Base-by-base conservation (phyloP, 2,113 vertebrate species). In the Paralichthys olivaceus region DNA sequence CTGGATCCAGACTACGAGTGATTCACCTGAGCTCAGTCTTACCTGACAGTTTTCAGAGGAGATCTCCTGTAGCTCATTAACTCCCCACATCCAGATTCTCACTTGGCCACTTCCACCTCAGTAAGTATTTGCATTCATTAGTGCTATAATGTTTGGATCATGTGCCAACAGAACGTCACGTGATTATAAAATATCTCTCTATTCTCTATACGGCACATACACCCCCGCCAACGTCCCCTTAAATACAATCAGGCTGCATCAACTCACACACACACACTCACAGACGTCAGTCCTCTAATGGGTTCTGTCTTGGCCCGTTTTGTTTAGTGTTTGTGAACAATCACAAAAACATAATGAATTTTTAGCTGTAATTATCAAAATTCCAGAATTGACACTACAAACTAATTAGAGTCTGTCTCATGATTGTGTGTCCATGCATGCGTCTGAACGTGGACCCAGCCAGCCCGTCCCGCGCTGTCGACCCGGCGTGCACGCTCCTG, bases 401-500 rank as follows among this genome's bases (percentile, higher is more conserved):
- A 43, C 40, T 43, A 43, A 15, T 15, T 14, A 11, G 40, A 43
- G 11, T 43, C 40, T 47, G 9, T 75, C 69, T 75, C 15, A 37
- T 70, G 63, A 83, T 29, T 58, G 64, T 47, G 69, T 57, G 51
- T 72, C n/a, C 57, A 11, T 32, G 4, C 47, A 19, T 53, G 47
- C n/a, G 56, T 69, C 29, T 60, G 45, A 67, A 75, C 54, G 25
- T 64, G 58, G 15, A 13, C 56, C 57, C 58, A 8, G 60, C 60
- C 59, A 19, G 22, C 53, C 56, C 8, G 56, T 54, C 77, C 73
- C 32, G 67, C 74, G 7, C 80, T 22, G 75, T 72, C 58, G 56
- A 79, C 79, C 75, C 60, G 8, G 47, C 75, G 1, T 63, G 72
- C 72, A 60, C 85, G 29, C 58, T 61, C 75, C 71, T 70, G 74